These are phyloP conservation scores for Enoplosus armatus DNA, from an alignment of 2,797 vertebrate species.

Conservation along the genomic window DNA sequence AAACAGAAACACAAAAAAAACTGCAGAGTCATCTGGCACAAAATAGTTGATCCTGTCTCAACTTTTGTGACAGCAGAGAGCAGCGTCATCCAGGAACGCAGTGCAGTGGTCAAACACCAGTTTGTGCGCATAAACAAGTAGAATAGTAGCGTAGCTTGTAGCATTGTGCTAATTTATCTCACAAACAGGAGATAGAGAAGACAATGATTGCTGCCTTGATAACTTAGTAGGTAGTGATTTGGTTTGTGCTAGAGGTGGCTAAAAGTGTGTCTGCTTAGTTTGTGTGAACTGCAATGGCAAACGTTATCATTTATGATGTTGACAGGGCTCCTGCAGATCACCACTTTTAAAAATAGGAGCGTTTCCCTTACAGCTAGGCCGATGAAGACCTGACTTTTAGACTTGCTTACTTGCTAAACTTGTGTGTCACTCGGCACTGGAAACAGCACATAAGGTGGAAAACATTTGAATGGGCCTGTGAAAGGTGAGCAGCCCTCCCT, in stretches of 20 bases:
- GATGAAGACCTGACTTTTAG: constrained; percentile 32
- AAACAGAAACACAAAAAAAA: too few relatives aligned
- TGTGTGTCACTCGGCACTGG: constrained; percentile 59
- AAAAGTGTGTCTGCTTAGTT: neutral
- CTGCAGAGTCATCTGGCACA: too few relatives aligned
- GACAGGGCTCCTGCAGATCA: constrained; percentile 19
- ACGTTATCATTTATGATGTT: constrained; percentile 12
- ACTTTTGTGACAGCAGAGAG: too few relatives aligned
- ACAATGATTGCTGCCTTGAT: too few relatives aligned
- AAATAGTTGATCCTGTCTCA: too few relatives aligned
- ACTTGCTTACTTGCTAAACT: constrained; percentile 38
- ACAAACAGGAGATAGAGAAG: too few relatives aligned
- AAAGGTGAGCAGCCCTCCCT: constrained; percentile 73
- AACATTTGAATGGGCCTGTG: constrained; percentile 71
- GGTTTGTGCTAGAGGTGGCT: neutral
- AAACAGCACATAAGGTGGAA: constrained; percentile 75
- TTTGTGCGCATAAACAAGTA: too few relatives aligned
- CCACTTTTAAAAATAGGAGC: constrained; percentile 53
- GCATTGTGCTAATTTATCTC: too few relatives aligned
- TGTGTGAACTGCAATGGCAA: neutral
- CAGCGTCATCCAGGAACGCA: too few relatives aligned
- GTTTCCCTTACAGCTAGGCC: constrained; percentile 16
- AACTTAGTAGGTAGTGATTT: neutral
- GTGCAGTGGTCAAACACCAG: too few relatives aligned
- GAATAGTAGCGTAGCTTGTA: too few relatives aligned